Evolutionary conservation across 2,113 vertebrate species (phyloP).

Genomic region (rabbit (Oryctolagus cuniculus)): DNA sequence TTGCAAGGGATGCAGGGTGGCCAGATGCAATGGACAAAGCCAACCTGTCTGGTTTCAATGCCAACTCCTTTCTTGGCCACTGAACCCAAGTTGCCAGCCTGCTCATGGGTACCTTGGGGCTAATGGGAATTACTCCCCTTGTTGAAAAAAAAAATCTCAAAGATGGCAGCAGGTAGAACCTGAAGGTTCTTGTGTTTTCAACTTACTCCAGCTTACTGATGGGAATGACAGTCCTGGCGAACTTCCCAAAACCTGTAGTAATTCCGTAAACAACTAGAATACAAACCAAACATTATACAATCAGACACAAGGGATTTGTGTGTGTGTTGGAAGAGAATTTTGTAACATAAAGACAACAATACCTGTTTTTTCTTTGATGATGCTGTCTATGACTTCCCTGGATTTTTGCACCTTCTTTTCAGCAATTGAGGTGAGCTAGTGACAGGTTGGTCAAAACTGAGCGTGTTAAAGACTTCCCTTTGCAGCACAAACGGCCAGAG

Average conservation of each 20-base stretch:
- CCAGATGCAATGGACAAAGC: neutral
- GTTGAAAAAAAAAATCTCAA: neutral
- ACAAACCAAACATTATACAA: conserved; percentile 40
- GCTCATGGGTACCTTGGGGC: neutral
- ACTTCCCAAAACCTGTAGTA: conserved; percentile 99
- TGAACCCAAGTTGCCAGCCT: neutral
- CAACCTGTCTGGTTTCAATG: neutral
- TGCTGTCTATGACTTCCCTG: conserved; percentile 96
- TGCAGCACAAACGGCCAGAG: neutral
- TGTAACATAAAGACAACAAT: conserved; percentile 44
- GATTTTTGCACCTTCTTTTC: conserved; percentile 93
- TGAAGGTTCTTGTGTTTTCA: neutral
- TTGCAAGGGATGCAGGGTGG: neutral
- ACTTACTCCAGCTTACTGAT: conserved; percentile 94
- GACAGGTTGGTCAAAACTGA: conserved; percentile 25
- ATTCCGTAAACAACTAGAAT: conserved; percentile 97
- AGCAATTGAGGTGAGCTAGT: conserved; percentile 93
- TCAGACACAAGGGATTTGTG: neutral
- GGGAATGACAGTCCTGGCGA: conserved; percentile 97
- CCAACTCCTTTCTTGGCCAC: neutral
- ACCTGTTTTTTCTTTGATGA: conserved; percentile 96
- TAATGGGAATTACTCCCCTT: neutral
- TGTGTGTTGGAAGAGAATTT: neutral
- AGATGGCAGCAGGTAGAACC: neutral
- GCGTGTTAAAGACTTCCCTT: rapidly evolving